A percentile compares a stretch with the other conserved stretches of the same genome.
Conservation (phyloP, 2,113 vertebrate genomes). For the Dicrurus megarhynchus region DNA sequence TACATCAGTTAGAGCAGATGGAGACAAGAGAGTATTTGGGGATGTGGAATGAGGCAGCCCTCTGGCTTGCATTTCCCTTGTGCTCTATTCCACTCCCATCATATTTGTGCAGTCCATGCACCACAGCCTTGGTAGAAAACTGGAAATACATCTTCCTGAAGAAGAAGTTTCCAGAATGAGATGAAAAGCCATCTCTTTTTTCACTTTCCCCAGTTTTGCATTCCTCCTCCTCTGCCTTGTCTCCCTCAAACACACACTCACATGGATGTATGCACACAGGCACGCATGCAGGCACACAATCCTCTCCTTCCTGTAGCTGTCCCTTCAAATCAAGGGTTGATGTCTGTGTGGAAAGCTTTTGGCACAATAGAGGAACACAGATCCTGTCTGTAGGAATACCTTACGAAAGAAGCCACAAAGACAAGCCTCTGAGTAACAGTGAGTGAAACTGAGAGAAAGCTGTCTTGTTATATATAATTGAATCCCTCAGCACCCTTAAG, state of each 20-base stretch:
- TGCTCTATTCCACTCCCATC: neutral
- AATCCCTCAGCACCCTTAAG: slow-evolving; percentile 40
- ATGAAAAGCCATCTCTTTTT: neutral
- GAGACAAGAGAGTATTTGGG: neutral
- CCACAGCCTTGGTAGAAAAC: neutral
- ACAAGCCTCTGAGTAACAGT: neutral
- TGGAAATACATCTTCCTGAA: neutral
- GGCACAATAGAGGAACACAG: neutral
- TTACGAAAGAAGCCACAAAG: neutral
- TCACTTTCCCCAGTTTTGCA: neutral
- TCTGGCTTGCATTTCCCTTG: neutral
- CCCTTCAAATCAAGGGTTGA: slow-evolving; percentile 18
- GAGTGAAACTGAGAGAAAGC: slow-evolving; percentile 4
- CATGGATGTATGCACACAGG: neutral
- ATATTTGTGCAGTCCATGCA: neutral
- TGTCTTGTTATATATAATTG: slow-evolving; percentile 55
- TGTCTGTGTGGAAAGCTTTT: slow-evolving; percentile 2
- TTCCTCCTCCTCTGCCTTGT: neutral
- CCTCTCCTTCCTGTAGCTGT: neutral
- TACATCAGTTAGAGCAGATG: neutral
- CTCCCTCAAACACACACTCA: neutral
- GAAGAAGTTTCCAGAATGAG: neutral
- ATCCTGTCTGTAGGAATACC: neutral
- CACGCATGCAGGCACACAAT: neutral
- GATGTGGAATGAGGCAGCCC: neutral